These are phyloP conservation scores for Epinotia demarniana DNA, from an alignment of 2,888 invertebrate genomes.

Conservation along the genomic window DNA sequence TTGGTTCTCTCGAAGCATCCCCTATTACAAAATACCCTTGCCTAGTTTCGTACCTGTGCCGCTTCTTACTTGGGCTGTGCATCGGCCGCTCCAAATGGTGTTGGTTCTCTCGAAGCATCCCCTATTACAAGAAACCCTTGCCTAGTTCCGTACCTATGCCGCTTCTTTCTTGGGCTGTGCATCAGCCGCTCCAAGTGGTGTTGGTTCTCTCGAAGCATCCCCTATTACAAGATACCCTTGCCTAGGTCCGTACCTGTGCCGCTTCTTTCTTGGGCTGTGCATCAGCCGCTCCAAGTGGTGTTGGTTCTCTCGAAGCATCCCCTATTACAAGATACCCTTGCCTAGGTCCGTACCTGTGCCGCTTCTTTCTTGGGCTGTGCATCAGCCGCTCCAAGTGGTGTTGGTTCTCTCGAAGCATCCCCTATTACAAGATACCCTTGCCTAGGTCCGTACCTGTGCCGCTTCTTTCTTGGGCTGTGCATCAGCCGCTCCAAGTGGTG, in stretches of 20 bases:
- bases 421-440: constrained; percentile 58
- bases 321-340: constrained; percentile 58
- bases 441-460: constrained; percentile 81
- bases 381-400: constrained; percentile 96
- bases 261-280: constrained; percentile 88
- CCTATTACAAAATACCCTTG: neutral
- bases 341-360: constrained; percentile 81
- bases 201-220: neutral
- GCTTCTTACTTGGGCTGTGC: constrained; percentile 86
- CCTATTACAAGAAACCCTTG: neutral
- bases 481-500: constrained; percentile 96
- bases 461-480: constrained; percentile 86
- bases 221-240: neutral
- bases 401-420: constrained; percentile 95
- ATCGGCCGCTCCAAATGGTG: constrained; percentile 65
- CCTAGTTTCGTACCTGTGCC: constrained; percentile 81
- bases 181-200: constrained; percentile 66
- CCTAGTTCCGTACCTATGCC: constrained; percentile 81
- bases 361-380: constrained; percentile 86
- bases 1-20: neutral
- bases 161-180: constrained; percentile 86
- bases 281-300: constrained; percentile 96
- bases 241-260: constrained; percentile 81
- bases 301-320: constrained; percentile 95
- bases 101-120: neutral